Evolutionary conservation across 2,113 vertebrate species (phyloP).

Genomic region (Podarcis cretensis): DNA sequence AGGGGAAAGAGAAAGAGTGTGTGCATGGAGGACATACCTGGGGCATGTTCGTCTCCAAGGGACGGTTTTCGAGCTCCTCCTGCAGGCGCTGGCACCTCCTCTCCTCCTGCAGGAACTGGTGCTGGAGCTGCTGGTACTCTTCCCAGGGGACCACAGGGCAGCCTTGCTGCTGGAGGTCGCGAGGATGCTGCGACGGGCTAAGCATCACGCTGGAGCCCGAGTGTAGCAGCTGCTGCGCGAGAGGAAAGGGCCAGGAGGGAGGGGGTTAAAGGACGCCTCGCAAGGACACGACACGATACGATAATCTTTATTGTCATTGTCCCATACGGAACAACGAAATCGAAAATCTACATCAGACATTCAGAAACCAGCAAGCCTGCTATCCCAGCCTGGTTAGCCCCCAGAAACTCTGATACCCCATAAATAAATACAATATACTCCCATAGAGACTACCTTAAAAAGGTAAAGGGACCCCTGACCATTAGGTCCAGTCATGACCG

Average conservation of each 20-base stretch:
- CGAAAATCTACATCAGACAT: too few relatives aligned
- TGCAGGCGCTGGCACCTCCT: conserved; percentile 77
- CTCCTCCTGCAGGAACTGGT: conserved; percentile 82
- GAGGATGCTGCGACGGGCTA: conserved; percentile 66
- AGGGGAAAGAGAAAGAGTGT: accelerated
- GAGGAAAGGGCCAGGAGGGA: neutral
- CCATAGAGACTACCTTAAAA: too few relatives aligned
- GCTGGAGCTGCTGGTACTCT: conserved; percentile 81
- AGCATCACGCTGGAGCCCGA: conserved; percentile 68
- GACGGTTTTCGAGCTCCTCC: conserved; percentile 78
- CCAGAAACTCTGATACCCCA: too few relatives aligned
- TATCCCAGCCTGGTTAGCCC: too few relatives aligned
- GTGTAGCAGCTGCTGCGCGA: conserved; percentile 73
- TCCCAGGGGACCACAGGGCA: conserved; percentile 82
- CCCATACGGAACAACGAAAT: too few relatives aligned
- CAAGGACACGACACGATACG: neutral
- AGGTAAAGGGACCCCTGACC: too few relatives aligned
- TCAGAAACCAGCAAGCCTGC: too few relatives aligned
- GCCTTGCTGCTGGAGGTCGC: conserved; percentile 75
- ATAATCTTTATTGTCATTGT: too few relatives aligned
- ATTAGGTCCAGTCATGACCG: too few relatives aligned
- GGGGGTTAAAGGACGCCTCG: too few relatives aligned
- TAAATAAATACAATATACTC: too few relatives aligned
- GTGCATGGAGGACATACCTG: conserved; percentile 77
- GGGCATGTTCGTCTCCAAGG: conserved; percentile 78